Conservation (phyloP, 30 jellyfish, hydroid and myxozoan species). For the Hydractinia symbiolongicarpus region DNA sequence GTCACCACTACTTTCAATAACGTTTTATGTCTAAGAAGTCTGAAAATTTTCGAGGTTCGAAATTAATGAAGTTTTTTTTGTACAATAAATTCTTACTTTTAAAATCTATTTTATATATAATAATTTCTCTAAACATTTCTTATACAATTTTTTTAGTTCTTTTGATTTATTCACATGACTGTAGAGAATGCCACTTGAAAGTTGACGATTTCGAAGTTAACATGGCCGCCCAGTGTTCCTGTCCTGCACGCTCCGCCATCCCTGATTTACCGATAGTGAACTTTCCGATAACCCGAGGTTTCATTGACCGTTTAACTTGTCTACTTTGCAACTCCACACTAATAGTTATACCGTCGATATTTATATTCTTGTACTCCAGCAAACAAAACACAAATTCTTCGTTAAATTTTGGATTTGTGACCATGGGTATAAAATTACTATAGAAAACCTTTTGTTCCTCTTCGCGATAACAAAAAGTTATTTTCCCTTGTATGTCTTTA, state of each 20-base stretch:
- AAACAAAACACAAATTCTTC: conserved; percentile 22
- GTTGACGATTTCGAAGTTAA: conserved; percentile 37
- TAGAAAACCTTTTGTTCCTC: not conserved
- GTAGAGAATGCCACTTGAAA: conserved; percentile 15
- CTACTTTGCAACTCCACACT: conserved; percentile 11
- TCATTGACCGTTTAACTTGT: not conserved
- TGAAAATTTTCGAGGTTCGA: no score
- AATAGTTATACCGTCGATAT: conserved; percentile 24
- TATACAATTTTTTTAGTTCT: no score
- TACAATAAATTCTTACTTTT: no score
- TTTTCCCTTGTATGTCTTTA: conserved; percentile 34
- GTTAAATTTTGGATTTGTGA: conserved; percentile 2
- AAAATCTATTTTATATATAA: no score
- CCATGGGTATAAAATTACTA: not conserved
- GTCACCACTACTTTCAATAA: no score
- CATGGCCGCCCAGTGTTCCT: conserved; percentile 61
- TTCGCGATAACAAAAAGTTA: conserved; percentile 23
- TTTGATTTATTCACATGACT: not conserved
- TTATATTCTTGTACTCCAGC: not conserved
- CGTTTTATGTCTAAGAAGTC: no score
- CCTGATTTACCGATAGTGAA: conserved; percentile 46
- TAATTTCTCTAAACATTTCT: no score
- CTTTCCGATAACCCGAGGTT: conserved; percentile 75
- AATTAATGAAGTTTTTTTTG: no score
- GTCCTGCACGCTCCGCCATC: conserved; percentile 35